Base-by-base conservation (phyloP, 2,797 vertebrate species). In the Thripadectes ignobilis region DNA sequence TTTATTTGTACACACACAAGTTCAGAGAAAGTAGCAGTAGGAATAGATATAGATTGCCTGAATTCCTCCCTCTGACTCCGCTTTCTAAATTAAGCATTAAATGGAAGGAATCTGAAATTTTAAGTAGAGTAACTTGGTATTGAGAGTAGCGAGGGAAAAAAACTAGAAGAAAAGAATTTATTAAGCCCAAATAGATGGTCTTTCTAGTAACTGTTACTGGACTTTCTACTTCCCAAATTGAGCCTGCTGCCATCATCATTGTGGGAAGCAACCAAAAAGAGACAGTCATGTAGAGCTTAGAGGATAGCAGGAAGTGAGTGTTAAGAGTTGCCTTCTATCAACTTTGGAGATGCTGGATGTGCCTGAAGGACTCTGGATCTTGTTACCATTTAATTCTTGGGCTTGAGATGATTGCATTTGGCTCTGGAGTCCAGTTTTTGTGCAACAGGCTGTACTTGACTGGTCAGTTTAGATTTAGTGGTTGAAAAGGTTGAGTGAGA, bases 201-300 rank as follows among this genome's bases (percentile, higher is more conserved):
- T 59, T 84, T 78, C 23, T 48, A 12, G 36, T 78, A 34, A 59
- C 7, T 71, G 27, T 30, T 78, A 9, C 0, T 61, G 52, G 49
- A 22, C 43, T 82, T 73, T 54, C 27, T 58, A 0, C 30, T 73
- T n/a, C 13, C 17, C 1, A 2, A 14, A 20, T 0, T 36, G 58
- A 75, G 27, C 5, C 23, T 68, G 7, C n/a, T 58, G 23, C 27
- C 75, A 41, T 58, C 6, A 16, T 66, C 20, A 2, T 8, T 48
- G 41, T 41, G 26, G 54, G 36, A 86, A 72, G 32, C 39, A 49
- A 29, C 10, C 22, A 19, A 38, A 45, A 43, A n/a, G 6, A 43
- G 10, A 14, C 6, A 59, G 48, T 14, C 9, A 15, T 7, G 23
- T 14, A 26, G 36, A 84, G 15, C 27, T 39, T 41, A 74, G 46